Evolutionary conservation across 2,888 invertebrate genomes (phyloP).

Genomic region (Molorchus minor): DNA sequence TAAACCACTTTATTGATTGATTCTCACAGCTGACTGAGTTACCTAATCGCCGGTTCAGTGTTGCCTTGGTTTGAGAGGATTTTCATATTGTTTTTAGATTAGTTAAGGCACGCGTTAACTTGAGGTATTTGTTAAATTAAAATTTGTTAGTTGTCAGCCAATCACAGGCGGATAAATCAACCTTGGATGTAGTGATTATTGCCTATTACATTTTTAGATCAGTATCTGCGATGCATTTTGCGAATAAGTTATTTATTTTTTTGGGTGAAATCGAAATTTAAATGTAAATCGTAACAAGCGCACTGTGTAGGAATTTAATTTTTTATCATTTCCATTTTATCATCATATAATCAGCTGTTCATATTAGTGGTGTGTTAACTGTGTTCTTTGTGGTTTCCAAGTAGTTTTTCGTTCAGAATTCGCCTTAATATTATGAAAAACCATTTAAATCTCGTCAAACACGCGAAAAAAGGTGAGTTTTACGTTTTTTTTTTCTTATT

Average conservation of each 20-base stretch:
- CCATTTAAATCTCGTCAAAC: constrained; percentile 5
- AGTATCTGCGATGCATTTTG: neutral
- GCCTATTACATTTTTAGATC: neutral
- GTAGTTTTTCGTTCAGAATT: neutral
- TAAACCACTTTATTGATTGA: no score
- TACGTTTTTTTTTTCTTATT: neutral
- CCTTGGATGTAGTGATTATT: neutral
- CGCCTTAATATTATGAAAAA: constrained; percentile 23
- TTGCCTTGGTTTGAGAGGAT: neutral
- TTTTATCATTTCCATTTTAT: neutral
- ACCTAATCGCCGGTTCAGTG: no score
- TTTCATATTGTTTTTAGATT: constrained; percentile 9
- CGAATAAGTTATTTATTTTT: no score
- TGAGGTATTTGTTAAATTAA: neutral
- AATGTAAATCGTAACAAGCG: no score
- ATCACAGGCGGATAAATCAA: constrained; percentile 6
- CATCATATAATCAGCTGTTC: constrained; percentile 13
- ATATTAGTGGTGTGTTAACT: neutral
- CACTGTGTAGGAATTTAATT: no score
- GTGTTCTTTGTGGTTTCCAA: neutral
- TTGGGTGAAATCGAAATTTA: no score
- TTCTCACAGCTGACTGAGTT: neutral
- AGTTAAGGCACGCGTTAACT: constrained; percentile 5
- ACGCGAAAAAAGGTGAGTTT: constrained; percentile 24
- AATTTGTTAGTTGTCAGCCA: constrained; percentile 1